Evolutionary conservation across 2,888 invertebrate genomes (phyloP).

Genomic region (Xestia c-nigrum): DNA sequence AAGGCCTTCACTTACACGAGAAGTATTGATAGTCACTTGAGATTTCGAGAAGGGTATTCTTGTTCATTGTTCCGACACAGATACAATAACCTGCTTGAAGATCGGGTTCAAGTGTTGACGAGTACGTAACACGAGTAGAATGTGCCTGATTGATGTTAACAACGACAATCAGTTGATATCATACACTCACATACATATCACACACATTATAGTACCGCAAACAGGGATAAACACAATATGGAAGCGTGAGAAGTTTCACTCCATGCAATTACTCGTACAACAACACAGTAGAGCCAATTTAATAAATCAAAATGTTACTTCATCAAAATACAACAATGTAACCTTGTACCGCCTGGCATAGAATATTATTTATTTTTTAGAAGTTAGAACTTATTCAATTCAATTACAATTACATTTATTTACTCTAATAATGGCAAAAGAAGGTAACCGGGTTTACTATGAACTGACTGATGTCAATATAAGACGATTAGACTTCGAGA

Average conservation of each 20-base stretch:
- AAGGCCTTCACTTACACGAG: constrained; percentile 10
- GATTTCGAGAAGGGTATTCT: neutral
- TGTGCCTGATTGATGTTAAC: constrained; percentile 15
- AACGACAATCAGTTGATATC: neutral
- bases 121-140: constrained; percentile 19
- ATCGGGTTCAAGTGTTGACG: constrained; percentile 14
- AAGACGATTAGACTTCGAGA: no score
- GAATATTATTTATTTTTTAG: no score
- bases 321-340: no score
- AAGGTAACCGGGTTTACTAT: no score
- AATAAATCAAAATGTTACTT: no score
- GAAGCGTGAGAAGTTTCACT: neutral
- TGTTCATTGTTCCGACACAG: constrained; percentile 1
- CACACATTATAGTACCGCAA: neutral
- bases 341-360: no score
- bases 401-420: no score
- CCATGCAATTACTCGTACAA: neutral
- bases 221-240: neutral
- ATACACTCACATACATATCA: neutral
- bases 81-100: constrained; percentile 1
- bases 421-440: no score
- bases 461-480: no score
- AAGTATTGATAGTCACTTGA: neutral
- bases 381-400: no score
- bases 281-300: no score